Evolutionary conservation across 2,113 vertebrate genomes (phyloP).

Genomic region (Etia nguti): DNA sequence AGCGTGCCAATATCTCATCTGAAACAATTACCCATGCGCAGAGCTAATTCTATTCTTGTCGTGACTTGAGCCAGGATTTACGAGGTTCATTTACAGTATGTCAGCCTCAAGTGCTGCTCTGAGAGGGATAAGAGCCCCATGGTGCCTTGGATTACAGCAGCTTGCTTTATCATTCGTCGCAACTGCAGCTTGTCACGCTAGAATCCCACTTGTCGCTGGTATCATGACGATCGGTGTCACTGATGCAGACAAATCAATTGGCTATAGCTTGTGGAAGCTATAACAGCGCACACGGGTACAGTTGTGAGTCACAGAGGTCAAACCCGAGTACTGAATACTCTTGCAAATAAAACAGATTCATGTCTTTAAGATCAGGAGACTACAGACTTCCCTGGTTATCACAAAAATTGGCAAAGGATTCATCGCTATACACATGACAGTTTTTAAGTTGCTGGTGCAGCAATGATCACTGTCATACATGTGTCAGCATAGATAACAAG

Average conservation of each 20-base stretch:
- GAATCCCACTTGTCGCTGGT: neutral
- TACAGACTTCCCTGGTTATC: neutral
- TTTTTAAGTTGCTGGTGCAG: neutral
- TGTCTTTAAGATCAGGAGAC: neutral
- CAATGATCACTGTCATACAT: neutral
- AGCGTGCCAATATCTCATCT: neutral
- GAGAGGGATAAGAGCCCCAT: slow-evolving; percentile 10
- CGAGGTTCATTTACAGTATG: neutral
- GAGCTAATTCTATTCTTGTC: neutral
- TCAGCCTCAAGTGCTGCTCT: slow-evolving; percentile 18
- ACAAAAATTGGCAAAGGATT: neutral
- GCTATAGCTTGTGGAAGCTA: neutral
- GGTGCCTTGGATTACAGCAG: slow-evolving; percentile 4
- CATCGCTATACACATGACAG: neutral
- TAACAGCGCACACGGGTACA: neutral
- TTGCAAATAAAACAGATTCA: neutral
- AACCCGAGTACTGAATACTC: neutral
- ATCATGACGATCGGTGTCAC: neutral
- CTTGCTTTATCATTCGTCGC: neutral
- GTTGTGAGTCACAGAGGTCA: neutral
- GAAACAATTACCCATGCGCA: slow-evolving; percentile 8
- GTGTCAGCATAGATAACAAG: neutral
- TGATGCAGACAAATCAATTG: neutral
- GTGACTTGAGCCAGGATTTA: neutral
- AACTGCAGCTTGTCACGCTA: neutral